Percentiles rank a stretch among this genome's conserved stretches.
Conservation (phyloP, 2,888 invertebrate genomes). For the Epirrhoe alternata region DNA sequence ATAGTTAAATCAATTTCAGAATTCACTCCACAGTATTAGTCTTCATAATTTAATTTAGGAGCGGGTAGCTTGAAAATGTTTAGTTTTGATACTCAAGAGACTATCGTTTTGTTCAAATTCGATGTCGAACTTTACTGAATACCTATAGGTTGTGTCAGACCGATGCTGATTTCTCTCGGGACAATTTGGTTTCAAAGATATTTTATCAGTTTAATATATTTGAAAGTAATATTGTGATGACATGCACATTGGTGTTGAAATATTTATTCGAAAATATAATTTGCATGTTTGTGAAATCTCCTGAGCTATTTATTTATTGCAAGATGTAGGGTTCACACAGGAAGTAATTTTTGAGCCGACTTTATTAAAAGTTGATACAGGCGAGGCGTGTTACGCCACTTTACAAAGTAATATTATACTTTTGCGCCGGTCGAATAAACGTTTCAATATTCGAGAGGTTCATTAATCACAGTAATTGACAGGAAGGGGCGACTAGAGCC, state of each 20-base stretch:
- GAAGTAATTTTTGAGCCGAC: constrained; percentile 55
- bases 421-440: constrained; percentile 77
- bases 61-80: constrained; percentile 59
- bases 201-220: constrained; percentile 20
- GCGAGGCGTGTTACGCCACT: constrained; percentile 56
- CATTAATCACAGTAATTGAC: constrained; percentile 85
- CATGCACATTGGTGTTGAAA: neutral
- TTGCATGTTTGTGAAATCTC: neutral
- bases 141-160: constrained; percentile 28
- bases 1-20: constrained; percentile 66
- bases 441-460: constrained; percentile 81
- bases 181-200: constrained; percentile 27
- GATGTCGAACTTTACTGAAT: constrained; percentile 39
- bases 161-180: constrained; percentile 34
- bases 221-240: neutral
- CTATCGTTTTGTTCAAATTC: constrained; percentile 48
- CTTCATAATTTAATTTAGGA: constrained; percentile 70
- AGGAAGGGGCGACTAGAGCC: constrained; percentile 69
- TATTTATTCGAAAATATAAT: neutral
- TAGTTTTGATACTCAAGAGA: constrained; percentile 61
- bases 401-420: constrained; percentile 77
- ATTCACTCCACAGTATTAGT: constrained; percentile 47
- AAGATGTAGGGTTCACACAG: constrained; percentile 33
- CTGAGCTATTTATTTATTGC: neutral
- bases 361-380: constrained; percentile 76